These are phyloP conservation scores for Halocynthia aurantium DNA, from an alignment of 23 tunicate genomes.

Conservation along the genomic window DNA sequence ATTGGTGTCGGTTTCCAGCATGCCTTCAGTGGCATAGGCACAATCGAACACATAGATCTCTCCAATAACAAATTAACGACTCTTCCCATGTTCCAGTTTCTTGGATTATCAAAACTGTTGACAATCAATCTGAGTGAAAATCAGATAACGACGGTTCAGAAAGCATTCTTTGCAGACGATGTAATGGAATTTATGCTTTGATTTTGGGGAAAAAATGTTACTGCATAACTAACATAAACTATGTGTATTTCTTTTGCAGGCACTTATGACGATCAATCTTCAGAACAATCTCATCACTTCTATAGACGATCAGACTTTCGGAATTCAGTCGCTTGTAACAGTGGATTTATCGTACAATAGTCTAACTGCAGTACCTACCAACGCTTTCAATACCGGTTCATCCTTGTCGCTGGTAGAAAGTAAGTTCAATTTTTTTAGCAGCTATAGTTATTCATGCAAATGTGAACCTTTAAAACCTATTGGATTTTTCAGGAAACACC, in stretches of 20 bases:
- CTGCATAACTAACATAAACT: background rate
- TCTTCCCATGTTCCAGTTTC: conserved; percentile 11
- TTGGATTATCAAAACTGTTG: conserved; percentile 27
- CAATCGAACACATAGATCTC: conserved; percentile 40
- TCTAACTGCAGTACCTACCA: conserved; percentile 48
- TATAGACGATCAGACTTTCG: conserved; percentile 34
- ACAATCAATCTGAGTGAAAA: conserved; percentile 61
- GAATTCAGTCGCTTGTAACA: conserved; percentile 32
- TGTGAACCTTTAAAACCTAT: no score
- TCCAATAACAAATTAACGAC: conserved; percentile 47
- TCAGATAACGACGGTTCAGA: conserved; percentile 35
- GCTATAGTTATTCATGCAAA: no score
- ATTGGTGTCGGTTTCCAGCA: conserved; percentile 19
- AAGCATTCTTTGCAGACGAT: conserved; percentile 13
- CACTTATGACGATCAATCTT: conserved; percentile 25
- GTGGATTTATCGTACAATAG: conserved; percentile 60
- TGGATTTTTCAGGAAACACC: no score
- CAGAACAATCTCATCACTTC: conserved; percentile 43
- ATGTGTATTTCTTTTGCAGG: conserved; percentile 6
- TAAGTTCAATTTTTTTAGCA: conserved; percentile 7
- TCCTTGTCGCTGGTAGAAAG: conserved; percentile 49
- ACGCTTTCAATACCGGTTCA: conserved; percentile 24
- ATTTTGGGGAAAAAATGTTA: background rate
- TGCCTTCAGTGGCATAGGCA: conserved; percentile 32
- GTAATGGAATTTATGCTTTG: background rate